A percentile compares a stretch with the other conserved stretches of the same genome.
phyloP scores from a whole-genome alignment of 1,140 invertebrate species.

The Lepidotrigona ventralis region DNA sequence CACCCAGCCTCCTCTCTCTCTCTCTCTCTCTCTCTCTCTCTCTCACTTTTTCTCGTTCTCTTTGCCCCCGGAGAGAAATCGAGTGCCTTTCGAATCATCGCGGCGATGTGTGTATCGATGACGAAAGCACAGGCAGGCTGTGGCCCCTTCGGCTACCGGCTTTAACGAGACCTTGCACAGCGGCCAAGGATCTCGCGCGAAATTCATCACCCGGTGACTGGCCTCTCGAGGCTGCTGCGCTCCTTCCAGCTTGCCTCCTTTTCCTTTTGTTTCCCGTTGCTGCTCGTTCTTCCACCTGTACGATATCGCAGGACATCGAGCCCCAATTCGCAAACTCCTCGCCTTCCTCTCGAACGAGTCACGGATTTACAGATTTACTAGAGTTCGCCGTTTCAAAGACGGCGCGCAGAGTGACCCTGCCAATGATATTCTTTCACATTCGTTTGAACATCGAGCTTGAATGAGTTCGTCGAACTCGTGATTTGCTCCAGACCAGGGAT shows the following conservation, averaged over 20 bases:
- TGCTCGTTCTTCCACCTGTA: neutral
- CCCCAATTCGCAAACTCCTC: too few species aligned
- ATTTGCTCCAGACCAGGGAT: too few species aligned
- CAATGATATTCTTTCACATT: too few species aligned
- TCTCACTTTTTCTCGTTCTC: too few species aligned
- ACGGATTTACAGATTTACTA: too few species aligned
- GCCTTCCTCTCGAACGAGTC: too few species aligned
- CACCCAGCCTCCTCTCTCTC: neutral
- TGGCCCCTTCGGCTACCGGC: conserved; percentile 15
- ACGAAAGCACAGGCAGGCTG: conserved; percentile 42
- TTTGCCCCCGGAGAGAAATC: conserved; percentile 49
- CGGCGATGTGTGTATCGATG: conserved; percentile 40
- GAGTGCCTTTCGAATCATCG: conserved; percentile 44
- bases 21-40: too few species aligned
- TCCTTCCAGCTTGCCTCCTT: neutral
- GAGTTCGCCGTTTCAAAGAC: too few species aligned
- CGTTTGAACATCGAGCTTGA: too few species aligned
- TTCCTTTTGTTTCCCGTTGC: neutral
- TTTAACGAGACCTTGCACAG: conserved; percentile 53
- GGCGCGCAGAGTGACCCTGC: too few species aligned
- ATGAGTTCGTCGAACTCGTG: too few species aligned
- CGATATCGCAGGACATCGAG: too few species aligned
- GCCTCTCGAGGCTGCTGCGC: conserved; percentile 7
- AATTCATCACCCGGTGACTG: conserved; percentile 37
- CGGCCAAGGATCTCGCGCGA: conserved; percentile 55